Evolutionary conservation across 2,113 vertebrate genomes (phyloP).

Genomic region (Theropithecus gelada): DNA sequence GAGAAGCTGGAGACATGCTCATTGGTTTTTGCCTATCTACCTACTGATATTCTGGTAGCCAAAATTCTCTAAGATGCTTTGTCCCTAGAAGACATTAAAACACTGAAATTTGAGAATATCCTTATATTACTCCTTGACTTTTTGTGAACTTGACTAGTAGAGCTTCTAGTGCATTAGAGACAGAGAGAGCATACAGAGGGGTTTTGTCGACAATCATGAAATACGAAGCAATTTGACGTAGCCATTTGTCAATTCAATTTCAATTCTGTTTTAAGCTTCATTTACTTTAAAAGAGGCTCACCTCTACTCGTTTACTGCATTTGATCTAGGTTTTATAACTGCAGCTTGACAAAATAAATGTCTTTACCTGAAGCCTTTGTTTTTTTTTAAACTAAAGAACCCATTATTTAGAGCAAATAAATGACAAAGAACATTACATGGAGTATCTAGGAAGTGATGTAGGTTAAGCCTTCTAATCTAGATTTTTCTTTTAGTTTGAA

Average conservation of each 20-base stretch:
- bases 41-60: neutral
- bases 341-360: neutral
- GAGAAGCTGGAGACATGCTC: neutral
- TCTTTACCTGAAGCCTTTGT: neutral
- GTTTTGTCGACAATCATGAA: neutral
- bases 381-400: neutral
- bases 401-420: neutral
- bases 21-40: neutral
- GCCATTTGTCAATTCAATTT: neutral
- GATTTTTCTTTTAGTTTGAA: conserved; percentile 29
- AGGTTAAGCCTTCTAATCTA: neutral
- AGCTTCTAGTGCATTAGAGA: neutral
- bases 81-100: neutral
- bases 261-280: neutral
- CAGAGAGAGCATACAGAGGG: neutral
- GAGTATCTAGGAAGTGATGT: neutral
- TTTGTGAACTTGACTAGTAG: neutral
- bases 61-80: neutral
- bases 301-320: neutral
- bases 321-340: neutral
- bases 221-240: neutral
- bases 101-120: neutral
- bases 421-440: neutral
- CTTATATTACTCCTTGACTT: neutral
- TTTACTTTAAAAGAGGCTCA: neutral